Conservation (phyloP, 1,140 invertebrate species). For the Pseudachorutes palmiensis region DNA sequence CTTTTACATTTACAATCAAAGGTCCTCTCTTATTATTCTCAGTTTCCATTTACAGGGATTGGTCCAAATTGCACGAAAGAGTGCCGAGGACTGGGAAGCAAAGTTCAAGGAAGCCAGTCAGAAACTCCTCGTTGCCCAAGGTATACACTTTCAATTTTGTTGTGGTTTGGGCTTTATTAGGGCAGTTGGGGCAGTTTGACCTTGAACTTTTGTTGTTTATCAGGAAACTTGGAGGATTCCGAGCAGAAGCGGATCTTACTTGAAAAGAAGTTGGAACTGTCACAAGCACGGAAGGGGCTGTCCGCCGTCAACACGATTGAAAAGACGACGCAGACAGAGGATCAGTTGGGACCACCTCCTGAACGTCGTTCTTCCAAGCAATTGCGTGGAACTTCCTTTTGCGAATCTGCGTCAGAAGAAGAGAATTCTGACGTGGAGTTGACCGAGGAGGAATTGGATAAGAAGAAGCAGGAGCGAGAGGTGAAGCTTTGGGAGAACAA, state of each 20-base stretch:
- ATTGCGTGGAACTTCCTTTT: constrained; percentile 38
- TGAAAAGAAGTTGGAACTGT: constrained; percentile 48
- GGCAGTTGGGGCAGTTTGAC: background rate
- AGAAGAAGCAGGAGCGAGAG: constrained; percentile 58
- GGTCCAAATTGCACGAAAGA: constrained; percentile 62
- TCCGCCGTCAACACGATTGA: constrained; percentile 26
- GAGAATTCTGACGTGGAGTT: constrained; percentile 46
- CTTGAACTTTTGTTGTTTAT: background rate
- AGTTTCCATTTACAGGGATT: constrained; percentile 46
- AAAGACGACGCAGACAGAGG: constrained; percentile 41
- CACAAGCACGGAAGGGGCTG: constrained; percentile 23
- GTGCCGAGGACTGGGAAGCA: constrained; percentile 67
- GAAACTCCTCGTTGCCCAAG: constrained; percentile 63
- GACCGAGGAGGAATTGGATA: constrained; percentile 59
- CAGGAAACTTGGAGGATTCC: constrained; percentile 63
- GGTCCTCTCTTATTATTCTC: background rate
- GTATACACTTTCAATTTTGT: constrained; percentile 30
- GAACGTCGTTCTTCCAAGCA: constrained; percentile 28
- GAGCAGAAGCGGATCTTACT: constrained; percentile 63
- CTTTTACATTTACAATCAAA: no score
- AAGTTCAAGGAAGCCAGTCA: constrained; percentile 64
- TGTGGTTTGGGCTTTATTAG: background rate
- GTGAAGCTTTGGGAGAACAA: constrained; percentile 65
- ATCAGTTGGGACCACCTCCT: constrained; percentile 36
- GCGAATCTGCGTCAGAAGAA: constrained; percentile 25